A percentile compares a stretch with the other conserved stretches of the same genome.
These are phyloP conservation scores for Endotricha flammealis DNA, from an alignment of 2,888 invertebrate species.

Conservation along the genomic window DNA sequence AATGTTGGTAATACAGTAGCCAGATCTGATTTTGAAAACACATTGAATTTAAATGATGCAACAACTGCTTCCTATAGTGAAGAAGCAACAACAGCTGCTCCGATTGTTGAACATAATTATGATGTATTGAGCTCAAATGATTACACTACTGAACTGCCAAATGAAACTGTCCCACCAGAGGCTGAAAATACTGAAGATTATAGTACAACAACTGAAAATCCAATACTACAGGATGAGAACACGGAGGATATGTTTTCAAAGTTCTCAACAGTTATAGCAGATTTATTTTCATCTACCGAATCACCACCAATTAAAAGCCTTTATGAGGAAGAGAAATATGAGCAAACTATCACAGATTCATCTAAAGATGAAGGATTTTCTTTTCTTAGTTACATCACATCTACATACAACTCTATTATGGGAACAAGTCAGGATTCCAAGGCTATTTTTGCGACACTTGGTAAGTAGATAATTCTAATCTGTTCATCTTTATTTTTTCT, in stretches of 20 bases:
- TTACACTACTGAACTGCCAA: conserved; percentile 2
- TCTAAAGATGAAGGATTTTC: conserved; percentile 48
- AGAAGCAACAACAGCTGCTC: conserved; percentile 17
- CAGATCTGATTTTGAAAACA: background rate
- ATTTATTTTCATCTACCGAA: conserved; percentile 52
- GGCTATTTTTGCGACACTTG: conserved; percentile 55
- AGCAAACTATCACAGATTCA: conserved; percentile 29
- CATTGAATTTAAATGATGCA: background rate
- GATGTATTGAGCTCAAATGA: background rate
- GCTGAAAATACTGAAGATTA: conserved; percentile 14
- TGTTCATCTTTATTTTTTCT: too few species aligned
- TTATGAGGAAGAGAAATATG: conserved; percentile 39
- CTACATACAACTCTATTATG: conserved; percentile 49
- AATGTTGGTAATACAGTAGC: background rate
- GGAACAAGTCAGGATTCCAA: conserved; percentile 54
- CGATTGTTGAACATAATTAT: conserved; percentile 7
- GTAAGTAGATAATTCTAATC: conserved; percentile 35
- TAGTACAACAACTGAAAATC: conserved; percentile 23
- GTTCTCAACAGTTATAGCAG: conserved; percentile 52
- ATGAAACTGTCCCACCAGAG: conserved; percentile 1
- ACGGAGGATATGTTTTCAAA: conserved; percentile 44
- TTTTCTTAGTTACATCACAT: conserved; percentile 48
- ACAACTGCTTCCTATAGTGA: conserved; percentile 5
- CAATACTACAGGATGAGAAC: conserved; percentile 26
- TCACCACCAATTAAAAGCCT: conserved; percentile 38